These are phyloP conservation scores for Acutogordius australiensis DNA, from an alignment of 2,888 invertebrate genomes.

Conservation along the genomic window DNA sequence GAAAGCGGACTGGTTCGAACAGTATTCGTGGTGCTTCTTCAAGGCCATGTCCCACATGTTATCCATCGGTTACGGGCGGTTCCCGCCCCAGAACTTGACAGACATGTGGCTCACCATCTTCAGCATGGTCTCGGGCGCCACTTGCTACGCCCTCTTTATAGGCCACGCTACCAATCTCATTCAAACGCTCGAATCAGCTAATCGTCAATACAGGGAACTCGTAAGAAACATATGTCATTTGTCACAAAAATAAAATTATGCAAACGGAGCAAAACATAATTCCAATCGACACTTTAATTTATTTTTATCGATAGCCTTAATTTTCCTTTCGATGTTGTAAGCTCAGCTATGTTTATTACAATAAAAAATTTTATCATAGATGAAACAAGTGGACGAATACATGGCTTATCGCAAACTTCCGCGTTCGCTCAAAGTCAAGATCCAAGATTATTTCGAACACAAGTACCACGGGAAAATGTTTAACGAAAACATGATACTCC, in stretches of 20 bases:
- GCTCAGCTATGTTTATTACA: too few species aligned
- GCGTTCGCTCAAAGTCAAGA: conserved; percentile 69
- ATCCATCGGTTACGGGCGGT: conserved; percentile 88
- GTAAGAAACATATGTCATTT: too few species aligned
- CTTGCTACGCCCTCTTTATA: conserved; percentile 86
- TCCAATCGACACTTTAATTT: too few species aligned
- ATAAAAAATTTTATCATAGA: too few species aligned
- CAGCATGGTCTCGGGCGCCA: conserved; percentile 91
- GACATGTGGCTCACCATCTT: conserved; percentile 98
- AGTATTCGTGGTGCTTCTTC: conserved; percentile 90
- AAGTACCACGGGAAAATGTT: conserved; percentile 97
- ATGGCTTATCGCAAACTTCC: conserved; percentile 92
- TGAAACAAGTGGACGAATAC: conserved; percentile 96
- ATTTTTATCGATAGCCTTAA: too few species aligned
- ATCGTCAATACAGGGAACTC: conserved; percentile 87
- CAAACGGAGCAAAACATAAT: too few species aligned
- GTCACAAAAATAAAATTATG: too few species aligned
- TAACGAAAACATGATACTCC: conserved; percentile 80
- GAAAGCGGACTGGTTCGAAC: conserved; percentile 86
- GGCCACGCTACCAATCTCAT: conserved; percentile 93
- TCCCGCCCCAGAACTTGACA: conserved; percentile 80
- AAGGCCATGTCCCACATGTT: conserved; percentile 98
- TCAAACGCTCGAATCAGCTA: conserved; percentile 80
- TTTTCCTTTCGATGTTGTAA: too few species aligned
- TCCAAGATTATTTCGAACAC: conserved; percentile 92